Evolutionary conservation across 2,113 vertebrate species (phyloP), one percentile per base, ranked within the genome.

Genomic region (Nerophis ophidion): DNA sequence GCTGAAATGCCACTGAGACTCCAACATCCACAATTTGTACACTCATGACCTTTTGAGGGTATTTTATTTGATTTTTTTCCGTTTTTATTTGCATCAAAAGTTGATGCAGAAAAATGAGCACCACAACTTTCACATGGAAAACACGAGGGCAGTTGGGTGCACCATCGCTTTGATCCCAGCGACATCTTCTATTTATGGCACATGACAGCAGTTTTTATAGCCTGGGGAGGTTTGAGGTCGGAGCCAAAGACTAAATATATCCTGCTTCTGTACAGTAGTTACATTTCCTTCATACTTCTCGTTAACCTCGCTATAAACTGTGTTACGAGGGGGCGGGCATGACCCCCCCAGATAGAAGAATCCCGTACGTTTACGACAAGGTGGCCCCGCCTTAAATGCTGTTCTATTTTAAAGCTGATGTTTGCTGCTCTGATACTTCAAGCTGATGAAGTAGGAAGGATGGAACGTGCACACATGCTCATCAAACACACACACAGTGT

Each of bases 221-320:
- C 57, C 58, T 42, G 45, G 60, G 70, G 64, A 71, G 63, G 59
- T 80, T 74, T 70, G 61, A 69, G 71, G 71, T 59, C 42, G 47
- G 44, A 64, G 66, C 64, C 34, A 70, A 78, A 67, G 4, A 48
- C 76, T 79, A 81, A 79, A 73, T 77, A 75, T 81, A 73, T 44
- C 40, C 12, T 1, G 12, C 40, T 44, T 44, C 10, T 42, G 54
- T 7, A 13, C 16, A 56, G 54, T 42, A 19, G 10, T 44, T 44
- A 44, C 10, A 44, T 44, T 44, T 44, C 9, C 40, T 11, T 44
- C 40, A 44, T 12, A 44, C 11, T 44, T 44, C 40, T 44, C 11
- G 9, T 11, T 12, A 44, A 44, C 40, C 11, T 44, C 40, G 40
- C 11, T 5, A 1, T 44, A n/a, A 34, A 51, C 26, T 26, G 26